Evolutionary conservation across 2,888 invertebrate genomes (phyloP).

Genomic region (Pyrrhosoma nymphula): DNA sequence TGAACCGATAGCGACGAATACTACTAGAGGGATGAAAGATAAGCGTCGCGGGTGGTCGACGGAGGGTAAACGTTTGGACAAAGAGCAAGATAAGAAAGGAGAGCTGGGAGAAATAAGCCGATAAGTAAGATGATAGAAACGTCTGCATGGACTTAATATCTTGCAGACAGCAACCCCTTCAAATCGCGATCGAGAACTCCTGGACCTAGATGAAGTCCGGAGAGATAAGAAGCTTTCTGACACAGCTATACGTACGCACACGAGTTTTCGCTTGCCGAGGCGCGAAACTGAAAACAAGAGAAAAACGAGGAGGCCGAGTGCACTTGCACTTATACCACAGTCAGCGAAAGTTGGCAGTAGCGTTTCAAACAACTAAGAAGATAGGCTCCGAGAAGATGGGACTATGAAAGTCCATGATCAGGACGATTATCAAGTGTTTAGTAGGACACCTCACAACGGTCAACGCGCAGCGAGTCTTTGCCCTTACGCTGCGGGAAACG

Average conservation of each 20-base stretch:
- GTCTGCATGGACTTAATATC: not conserved
- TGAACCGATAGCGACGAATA: not conserved
- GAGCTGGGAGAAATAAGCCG: not conserved
- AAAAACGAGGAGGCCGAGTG: not conserved
- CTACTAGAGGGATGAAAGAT: not conserved
- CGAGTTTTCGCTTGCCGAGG: not conserved
- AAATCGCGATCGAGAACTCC: not conserved
- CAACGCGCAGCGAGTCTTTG: too few relatives aligned
- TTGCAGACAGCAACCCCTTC: not conserved
- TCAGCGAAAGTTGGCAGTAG: not conserved
- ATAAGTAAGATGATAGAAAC: not conserved
- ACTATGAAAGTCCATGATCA: too few relatives aligned
- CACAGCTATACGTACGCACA: not conserved
- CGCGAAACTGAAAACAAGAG: constrained; percentile 3
- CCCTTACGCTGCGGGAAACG: too few relatives aligned
- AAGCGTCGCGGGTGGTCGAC: not conserved
- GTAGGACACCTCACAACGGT: too few relatives aligned
- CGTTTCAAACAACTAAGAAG: not conserved
- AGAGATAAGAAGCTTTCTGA: not conserved
- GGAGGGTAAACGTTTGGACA: not conserved
- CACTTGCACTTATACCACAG: not conserved
- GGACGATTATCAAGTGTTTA: too few relatives aligned
- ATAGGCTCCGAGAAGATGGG: not conserved
- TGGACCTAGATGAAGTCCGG: not conserved
- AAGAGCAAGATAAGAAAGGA: not conserved